phyloP scores from a whole-genome alignment of 2,797 vertebrate species.

The Gymnopithys bicolor region DNA sequence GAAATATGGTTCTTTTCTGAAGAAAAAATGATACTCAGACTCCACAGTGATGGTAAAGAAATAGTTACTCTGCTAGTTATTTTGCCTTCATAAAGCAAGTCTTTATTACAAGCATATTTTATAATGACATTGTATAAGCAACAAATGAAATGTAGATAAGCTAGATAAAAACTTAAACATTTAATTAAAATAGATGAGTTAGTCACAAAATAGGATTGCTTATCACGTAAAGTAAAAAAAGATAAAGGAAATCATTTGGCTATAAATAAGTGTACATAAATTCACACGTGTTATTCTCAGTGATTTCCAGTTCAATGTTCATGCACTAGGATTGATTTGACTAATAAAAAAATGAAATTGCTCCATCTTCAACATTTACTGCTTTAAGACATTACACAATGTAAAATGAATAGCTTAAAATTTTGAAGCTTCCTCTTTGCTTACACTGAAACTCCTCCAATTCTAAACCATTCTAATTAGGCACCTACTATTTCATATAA shows the following conservation, averaged over 20 bases:
- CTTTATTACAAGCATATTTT: not conserved
- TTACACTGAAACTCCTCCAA: not conserved
- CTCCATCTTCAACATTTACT: not conserved
- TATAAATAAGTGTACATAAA: not conserved
- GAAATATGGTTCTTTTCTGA: not conserved
- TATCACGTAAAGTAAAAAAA: not conserved
- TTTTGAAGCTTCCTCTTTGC: not conserved
- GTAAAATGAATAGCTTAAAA: not conserved
- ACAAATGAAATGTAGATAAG: conserved; percentile 2
- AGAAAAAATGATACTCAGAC: not conserved
- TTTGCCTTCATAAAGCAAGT: conserved; percentile 2
- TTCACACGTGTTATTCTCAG: not conserved
- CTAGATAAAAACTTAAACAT: conserved; percentile 31
- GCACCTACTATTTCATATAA: not conserved
- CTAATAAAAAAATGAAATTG: not conserved
- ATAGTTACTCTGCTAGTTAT: not conserved
- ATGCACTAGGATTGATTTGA: not conserved
- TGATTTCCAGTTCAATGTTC: conserved; percentile 4
- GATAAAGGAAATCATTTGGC: not conserved
- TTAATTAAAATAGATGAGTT: conserved; percentile 26
- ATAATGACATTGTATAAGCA: not conserved
- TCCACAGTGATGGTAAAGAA: not conserved
- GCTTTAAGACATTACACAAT: not conserved
- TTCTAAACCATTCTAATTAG: not conserved
- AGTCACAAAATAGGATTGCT: conserved; percentile 28